A percentile compares a stretch with the other conserved stretches of the same genome.
phyloP scores from a whole-genome alignment of 2,797 vertebrate species.

The Notolepis coatsorum region DNA sequence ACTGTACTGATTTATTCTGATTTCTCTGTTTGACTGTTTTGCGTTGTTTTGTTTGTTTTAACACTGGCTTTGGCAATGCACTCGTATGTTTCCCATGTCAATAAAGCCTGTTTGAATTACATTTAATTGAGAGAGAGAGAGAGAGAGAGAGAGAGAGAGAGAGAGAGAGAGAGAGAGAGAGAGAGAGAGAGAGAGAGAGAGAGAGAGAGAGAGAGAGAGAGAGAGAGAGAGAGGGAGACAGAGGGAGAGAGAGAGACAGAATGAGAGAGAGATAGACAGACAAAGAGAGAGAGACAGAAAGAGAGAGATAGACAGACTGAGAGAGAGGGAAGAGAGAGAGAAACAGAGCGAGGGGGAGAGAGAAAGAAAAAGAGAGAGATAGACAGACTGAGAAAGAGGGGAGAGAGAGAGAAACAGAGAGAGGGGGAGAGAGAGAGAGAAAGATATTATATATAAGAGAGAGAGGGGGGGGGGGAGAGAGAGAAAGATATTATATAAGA shows the following conservation, averaged over 20 bases:
- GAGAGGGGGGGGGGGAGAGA: not conserved
- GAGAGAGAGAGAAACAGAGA: not conserved
- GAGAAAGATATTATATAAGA: not conserved
- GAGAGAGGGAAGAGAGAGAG: not conserved
- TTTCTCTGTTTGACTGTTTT: too few species aligned
- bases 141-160: not conserved
- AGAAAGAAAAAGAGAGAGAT: not conserved
- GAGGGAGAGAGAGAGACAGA: not conserved
- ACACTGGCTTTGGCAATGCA: too few species aligned
- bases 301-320: too few species aligned
- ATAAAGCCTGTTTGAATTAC: too few species aligned
- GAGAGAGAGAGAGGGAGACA: too few species aligned
- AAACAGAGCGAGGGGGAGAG: not conserved
- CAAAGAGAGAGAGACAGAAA: not conserved
- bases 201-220: not conserved
- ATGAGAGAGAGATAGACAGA: not conserved
- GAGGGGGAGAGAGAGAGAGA: not conserved
- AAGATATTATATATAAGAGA: too few species aligned
- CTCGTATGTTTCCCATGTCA: too few species aligned
- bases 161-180: not conserved
- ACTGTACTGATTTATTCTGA: too few species aligned
- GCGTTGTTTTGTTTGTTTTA: too few species aligned
- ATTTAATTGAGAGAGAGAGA: not conserved
- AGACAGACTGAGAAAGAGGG: too few species aligned
- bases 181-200: not conserved